Base-by-base conservation (phyloP, 2,797 vertebrate species). In the Halcyon badia region DNA sequence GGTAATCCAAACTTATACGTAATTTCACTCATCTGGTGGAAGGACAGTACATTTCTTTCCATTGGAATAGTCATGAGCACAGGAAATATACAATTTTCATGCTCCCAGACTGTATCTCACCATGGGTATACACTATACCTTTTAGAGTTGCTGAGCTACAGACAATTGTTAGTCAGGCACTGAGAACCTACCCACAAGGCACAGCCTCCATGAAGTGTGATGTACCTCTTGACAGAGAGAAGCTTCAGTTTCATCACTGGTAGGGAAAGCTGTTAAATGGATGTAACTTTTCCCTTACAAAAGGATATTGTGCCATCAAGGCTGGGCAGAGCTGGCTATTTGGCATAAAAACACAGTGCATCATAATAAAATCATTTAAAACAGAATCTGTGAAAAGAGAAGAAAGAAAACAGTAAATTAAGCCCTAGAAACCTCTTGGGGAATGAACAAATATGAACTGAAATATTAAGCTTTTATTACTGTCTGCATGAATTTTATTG, bases 261-360 rank as follows among this genome's bases (percentile, higher is more conserved):
- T 2, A 73, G 18, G 3, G 5, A 35, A 1, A 57, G 33, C 52
- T n/a, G 44, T 61, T n/a, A 83, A 89, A 79, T 18, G 42, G 66
- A 91, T 66, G 48, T 56, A 68, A 89, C 60, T 82, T 73, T 89
- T 87, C 58, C 57, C 73, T 82, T 83, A 42, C 31, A 89, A 98
- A 99, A 99, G 99, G 99, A 99, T 99, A 99, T 99, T 99, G 99
- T 78, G 99, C 98, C 98, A 99, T 99, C 89, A 99, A 97, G 86
- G 98, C 98, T 26, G 99, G 98, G 97, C 99, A 99, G 71, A 99
- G 98, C 94, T 99, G 99, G 96, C 87, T 98, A 98, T 99, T 99
- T 95, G 99, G 99, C 96, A 99, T 99, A 98, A 99, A 99, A 97
- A 99, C 98, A 97, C 99, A 99, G 98, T 99, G 99, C 99, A 99